Conservation (phyloP, 2,888 invertebrate genomes). For the Mellilla xanthometata region DNA sequence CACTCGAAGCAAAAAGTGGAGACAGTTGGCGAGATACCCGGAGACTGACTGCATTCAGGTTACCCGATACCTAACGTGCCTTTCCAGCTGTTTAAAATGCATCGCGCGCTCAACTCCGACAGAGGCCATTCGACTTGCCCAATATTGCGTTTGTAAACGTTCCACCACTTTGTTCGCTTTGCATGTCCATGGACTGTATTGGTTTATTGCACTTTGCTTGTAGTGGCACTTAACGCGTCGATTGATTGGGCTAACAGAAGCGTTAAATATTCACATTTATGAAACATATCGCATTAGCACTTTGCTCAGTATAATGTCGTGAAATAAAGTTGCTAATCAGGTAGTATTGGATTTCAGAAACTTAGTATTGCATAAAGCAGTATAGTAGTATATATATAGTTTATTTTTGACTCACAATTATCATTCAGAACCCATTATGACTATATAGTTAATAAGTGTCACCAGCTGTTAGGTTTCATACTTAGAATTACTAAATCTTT, state of each 20-base stretch:
- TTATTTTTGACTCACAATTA: too few species aligned
- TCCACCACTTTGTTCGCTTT: conserved; percentile 15
- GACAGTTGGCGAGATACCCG: conserved; percentile 46
- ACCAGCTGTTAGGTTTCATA: too few species aligned
- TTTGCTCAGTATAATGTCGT: too few species aligned
- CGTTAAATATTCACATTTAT: background rate
- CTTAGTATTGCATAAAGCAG: too few species aligned
- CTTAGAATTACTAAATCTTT: too few species aligned
- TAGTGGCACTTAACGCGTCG: conserved; percentile 2
- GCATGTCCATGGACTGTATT: conserved; percentile 13
- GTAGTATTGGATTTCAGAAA: too few species aligned
- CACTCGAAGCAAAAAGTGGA: conserved; percentile 58
- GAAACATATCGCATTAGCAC: too few species aligned
- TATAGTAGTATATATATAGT: too few species aligned
- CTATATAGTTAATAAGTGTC: too few species aligned
- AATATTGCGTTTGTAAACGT: conserved; percentile 26
- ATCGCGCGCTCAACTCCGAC: conserved; percentile 24
- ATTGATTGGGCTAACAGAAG: background rate
- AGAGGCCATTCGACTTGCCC: conserved; percentile 26
- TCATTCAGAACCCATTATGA: too few species aligned
- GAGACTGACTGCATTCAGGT: conserved; percentile 62
- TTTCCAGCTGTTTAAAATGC: conserved; percentile 39
- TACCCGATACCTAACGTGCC: conserved; percentile 36
- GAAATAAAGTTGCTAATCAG: too few species aligned
- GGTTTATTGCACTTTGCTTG: conserved; percentile 17